Evolutionary conservation across 2,888 invertebrate genomes (phyloP).

Genomic region (Gastrophysa polygoni): DNA sequence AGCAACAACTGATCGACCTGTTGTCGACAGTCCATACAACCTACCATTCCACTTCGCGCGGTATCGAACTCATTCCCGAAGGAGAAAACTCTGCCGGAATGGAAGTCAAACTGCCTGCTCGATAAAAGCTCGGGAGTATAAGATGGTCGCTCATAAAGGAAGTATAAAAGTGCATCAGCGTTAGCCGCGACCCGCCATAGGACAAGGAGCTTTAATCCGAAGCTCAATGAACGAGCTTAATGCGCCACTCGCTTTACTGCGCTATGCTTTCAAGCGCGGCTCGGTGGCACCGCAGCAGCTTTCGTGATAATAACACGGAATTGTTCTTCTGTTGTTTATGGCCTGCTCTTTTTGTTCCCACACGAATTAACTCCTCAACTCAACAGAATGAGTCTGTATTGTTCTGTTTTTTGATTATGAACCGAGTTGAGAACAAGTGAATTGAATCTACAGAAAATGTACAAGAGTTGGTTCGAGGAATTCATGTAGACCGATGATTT

Average conservation of each 20-base stretch:
- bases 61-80: slow-evolving; percentile 34
- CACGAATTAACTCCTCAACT: slow-evolving; percentile 40
- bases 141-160: slow-evolving; percentile 55
- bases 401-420: slow-evolving; percentile 16
- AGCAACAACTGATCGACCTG: not conserved
- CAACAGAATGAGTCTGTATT: slow-evolving; percentile 31
- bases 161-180: slow-evolving; percentile 53
- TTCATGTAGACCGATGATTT: no score
- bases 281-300: slow-evolving; percentile 51
- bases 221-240: slow-evolving; percentile 55
- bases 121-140: slow-evolving; percentile 44
- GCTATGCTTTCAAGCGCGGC: slow-evolving; percentile 52
- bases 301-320: slow-evolving; percentile 53
- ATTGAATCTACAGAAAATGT: no score
- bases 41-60: slow-evolving; percentile 26
- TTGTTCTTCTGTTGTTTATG: slow-evolving; percentile 53
- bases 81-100: slow-evolving; percentile 30
- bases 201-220: slow-evolving; percentile 54
- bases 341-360: slow-evolving; percentile 44
- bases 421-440: not conserved
- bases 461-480: not conserved
- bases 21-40: not conserved
- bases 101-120: slow-evolving; percentile 37
- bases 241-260: slow-evolving; percentile 53
- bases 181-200: slow-evolving; percentile 51